Base-by-base conservation (phyloP, 2,113 vertebrate genomes). In the Jaculus jaculus region DNA sequence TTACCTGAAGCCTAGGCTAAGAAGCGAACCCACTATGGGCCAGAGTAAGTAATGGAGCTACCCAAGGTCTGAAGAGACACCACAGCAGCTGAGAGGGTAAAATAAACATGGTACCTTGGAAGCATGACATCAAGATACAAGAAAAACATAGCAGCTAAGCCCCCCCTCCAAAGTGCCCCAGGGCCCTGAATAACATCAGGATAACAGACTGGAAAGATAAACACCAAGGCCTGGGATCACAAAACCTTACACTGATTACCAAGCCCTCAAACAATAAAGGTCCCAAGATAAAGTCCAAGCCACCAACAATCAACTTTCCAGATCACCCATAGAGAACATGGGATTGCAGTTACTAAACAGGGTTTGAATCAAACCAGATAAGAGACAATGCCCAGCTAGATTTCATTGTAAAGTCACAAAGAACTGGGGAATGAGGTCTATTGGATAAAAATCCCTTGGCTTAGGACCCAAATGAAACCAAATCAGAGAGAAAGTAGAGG, bases 281-380 rank as follows among this genome's bases (percentile, higher is more conserved):
- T 17, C 34, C 65, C 85, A 60, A 77, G 61, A 92, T 42, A 84
- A 23, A 73, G 39, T 34, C 54, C 0, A 10, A 58, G 78, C 39
- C 54, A n/a, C 54, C 24, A 61, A 7, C 54, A 75, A 54, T n/a
- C 83, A 77, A 30, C 63, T 75, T 66, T 32, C 26, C 23, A 18
- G 39, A 84, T 80, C 54, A 39, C 42, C 58, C 58, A 63, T 17
- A 68, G 78, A 65, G 77, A 95, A 39, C 3, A 61, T 7, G 26
- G 2, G 28, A 69, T 0, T 54, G 61, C 2, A 51, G 47, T 47
- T 63, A 84, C 77, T 92, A 68, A 87, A 37, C 0, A 73, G 73
- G 60, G 74, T 72, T 72, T 94, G 91, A 89, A 71, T 26, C 74
- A 86, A 96, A 77, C 30, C 84, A 69, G 84, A 84, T 26, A 47